Conservation (phyloP, 2,888 invertebrate genomes). For the Anaspis maculata region DNA sequence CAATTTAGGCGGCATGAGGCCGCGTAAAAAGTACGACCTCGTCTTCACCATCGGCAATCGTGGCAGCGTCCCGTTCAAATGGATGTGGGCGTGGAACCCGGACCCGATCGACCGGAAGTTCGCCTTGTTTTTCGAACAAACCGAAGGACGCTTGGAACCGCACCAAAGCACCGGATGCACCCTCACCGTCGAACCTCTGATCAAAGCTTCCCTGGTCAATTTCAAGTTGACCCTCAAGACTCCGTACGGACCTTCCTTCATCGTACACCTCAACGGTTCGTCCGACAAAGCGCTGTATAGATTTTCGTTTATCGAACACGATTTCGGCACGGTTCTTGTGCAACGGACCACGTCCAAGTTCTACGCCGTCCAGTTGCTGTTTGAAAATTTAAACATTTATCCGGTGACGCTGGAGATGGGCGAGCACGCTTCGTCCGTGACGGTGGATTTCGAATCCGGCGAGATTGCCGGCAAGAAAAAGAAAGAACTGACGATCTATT, state of each 20-base stretch:
- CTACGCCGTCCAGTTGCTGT: conserved; percentile 38
- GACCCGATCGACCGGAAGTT: conserved; percentile 14
- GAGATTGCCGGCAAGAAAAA: conserved; percentile 41
- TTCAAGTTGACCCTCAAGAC: conserved; percentile 43
- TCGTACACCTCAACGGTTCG: conserved; percentile 49
- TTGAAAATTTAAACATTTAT: conserved; percentile 36
- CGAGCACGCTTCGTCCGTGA: no score
- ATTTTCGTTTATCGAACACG: conserved; percentile 54
- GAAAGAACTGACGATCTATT: conserved; percentile 46
- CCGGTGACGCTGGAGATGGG: conserved; percentile 36
- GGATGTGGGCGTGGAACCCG: conserved; percentile 33
- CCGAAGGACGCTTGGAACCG: conserved; percentile 4
- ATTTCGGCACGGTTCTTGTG: conserved; percentile 60
- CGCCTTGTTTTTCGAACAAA: conserved; percentile 6
- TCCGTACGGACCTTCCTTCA: conserved; percentile 57
- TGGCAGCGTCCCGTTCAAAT: conserved; percentile 36
- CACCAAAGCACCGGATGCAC: background rate
- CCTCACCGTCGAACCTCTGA: conserved; percentile 5
- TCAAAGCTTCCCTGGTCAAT: conserved; percentile 4
- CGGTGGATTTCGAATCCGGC: conserved; percentile 40
- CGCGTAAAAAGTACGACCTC: conserved; percentile 23
- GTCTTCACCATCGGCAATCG: conserved; percentile 33
- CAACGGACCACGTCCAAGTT: conserved; percentile 45
- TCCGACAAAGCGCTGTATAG: conserved; percentile 50
- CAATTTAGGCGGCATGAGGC: conserved; percentile 38